phyloP scores from a whole-genome alignment of 2,113 vertebrate species.

The Lagenorhynchus albirostris region DNA sequence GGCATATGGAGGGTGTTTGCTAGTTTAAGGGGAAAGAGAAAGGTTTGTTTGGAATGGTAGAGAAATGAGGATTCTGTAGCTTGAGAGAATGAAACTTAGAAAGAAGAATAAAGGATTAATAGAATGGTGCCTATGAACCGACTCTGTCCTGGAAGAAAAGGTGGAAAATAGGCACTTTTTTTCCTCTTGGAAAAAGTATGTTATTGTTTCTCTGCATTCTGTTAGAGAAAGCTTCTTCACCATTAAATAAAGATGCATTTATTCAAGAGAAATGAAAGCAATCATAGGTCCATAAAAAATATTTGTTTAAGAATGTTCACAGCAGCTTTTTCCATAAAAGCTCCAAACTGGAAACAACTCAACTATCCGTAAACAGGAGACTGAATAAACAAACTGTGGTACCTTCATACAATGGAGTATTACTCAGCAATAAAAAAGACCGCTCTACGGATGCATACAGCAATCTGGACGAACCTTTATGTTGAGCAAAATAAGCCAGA shows the following conservation, averaged over 20 bases:
- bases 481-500: neutral
- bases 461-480: neutral
- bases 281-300: neutral
- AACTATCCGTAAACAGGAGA: neutral
- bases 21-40: neutral
- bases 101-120: neutral
- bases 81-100: neutral
- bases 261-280: constrained; percentile 13
- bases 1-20: neutral
- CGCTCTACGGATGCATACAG: neutral
- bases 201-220: neutral
- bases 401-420: neutral
- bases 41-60: neutral
- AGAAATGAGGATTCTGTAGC: neutral
- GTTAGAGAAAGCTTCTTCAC: neutral
- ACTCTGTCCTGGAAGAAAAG: neutral
- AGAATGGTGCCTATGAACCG: neutral
- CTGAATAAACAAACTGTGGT: neutral
- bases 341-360: neutral
- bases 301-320: neutral
- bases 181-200: neutral
- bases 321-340: neutral
- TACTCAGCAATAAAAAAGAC: neutral
- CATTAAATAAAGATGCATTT: constrained; percentile 12
- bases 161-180: neutral